phyloP scores from a whole-genome alignment of 2,888 invertebrate species.

The Aleiodes testaceus region DNA sequence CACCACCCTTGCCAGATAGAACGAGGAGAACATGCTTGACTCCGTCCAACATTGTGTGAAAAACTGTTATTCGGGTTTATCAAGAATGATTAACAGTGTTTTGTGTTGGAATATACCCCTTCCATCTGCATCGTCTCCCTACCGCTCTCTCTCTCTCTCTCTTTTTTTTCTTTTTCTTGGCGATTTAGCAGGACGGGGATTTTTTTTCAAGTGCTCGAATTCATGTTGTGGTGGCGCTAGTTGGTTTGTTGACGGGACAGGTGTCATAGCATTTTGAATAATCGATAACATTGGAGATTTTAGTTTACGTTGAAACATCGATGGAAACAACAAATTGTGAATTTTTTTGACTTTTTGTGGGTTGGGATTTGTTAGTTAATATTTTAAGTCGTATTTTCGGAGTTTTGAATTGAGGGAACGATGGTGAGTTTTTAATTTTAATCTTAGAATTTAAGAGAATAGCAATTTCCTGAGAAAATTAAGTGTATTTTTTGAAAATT shows the following conservation, averaged over 20 bases:
- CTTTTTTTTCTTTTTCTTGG: background rate
- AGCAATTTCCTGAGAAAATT: too few relatives aligned
- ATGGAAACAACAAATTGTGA: background rate
- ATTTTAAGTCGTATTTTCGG: too few relatives aligned
- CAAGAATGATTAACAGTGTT: conserved; percentile 25
- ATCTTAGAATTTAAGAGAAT: too few relatives aligned
- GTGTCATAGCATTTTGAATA: conserved; percentile 31
- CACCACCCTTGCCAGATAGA: conserved; percentile 99
- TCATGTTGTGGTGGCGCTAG: conserved; percentile 15
- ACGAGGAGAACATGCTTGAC: conserved; percentile 92
- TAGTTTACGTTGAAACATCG: background rate
- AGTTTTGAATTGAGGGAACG: too few relatives aligned
- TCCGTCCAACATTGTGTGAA: conserved; percentile 80
- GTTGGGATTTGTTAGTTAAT: too few relatives aligned
- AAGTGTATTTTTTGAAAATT: too few relatives aligned
- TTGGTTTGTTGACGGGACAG: conserved; percentile 20
- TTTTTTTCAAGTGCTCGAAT: background rate
- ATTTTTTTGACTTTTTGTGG: background rate
- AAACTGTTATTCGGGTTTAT: conserved; percentile 31
- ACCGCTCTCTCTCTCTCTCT: background rate
- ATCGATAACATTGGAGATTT: conserved; percentile 17
- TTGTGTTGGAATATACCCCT: conserved; percentile 26
- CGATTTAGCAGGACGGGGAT: background rate
- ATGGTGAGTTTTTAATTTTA: too few relatives aligned
- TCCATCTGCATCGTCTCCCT: background rate